Conservation (phyloP, 2,888 invertebrate genomes). For the Congeria kusceri region DNA sequence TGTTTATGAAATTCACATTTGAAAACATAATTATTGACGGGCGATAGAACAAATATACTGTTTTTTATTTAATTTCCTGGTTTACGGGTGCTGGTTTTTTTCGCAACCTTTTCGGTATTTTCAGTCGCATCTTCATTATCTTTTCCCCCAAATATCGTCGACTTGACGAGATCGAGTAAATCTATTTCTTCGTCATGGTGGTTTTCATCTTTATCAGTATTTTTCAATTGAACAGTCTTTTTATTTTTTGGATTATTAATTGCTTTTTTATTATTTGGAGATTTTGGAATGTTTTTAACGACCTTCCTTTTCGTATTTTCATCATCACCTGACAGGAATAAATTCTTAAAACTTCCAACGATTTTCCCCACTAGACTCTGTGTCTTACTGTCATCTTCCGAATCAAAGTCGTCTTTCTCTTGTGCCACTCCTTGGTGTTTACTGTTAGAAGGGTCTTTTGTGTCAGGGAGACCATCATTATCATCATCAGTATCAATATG, state of each 20-base stretch:
- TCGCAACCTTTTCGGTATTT: not conserved
- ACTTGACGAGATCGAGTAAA: conserved; percentile 70
- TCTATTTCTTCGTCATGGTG: conserved; percentile 71
- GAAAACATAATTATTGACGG: too few species aligned
- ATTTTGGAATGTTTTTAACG: conserved; percentile 64
- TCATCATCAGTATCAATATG: conserved; percentile 66
- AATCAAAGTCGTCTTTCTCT: conserved; percentile 31
- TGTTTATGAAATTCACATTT: too few species aligned
- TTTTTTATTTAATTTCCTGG: too few species aligned
- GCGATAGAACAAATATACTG: too few species aligned
- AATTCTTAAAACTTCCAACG: conserved; percentile 66
- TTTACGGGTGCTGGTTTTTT: too few species aligned
- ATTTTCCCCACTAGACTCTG: conserved; percentile 68
- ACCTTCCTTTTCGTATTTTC: conserved; percentile 50
- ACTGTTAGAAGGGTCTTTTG: not conserved
- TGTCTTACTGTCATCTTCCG: conserved; percentile 20
- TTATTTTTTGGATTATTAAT: conserved; percentile 29
- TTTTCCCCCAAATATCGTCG: conserved; percentile 61
- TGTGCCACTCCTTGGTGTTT: conserved; percentile 51
- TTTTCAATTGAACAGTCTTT: conserved; percentile 32
- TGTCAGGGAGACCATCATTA: conserved; percentile 74
- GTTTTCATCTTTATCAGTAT: conserved; percentile 49
- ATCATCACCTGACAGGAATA: conserved; percentile 64
- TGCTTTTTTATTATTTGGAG: conserved; percentile 26
- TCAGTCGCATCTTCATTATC: conserved; percentile 28